Base-by-base conservation (phyloP, 2,797 vertebrate species). In the Bufotes viridis region DNA sequence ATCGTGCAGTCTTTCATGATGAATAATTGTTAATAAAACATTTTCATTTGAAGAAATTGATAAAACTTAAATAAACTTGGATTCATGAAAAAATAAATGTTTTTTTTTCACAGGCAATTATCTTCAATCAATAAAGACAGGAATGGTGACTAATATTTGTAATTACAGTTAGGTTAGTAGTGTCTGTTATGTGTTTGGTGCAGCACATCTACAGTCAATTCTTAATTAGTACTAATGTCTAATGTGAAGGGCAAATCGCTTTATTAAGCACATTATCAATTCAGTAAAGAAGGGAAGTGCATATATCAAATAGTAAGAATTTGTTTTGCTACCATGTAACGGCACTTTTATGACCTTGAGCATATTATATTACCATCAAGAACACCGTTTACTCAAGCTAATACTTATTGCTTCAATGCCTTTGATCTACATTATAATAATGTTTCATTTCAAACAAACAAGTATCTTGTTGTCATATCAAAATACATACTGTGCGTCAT, bases 341-440 rank as follows among this genome's bases (percentile, higher is more conserved):
- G 1, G 20, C 53, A 10, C 42, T 75, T 55, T 70, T 70, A 55
- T 82, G 81, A 70, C 81, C 81, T 82, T 82, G 42, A 70, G 49
- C 63, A 75, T 72, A 74, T 57, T 13, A 55, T 42, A 58, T 82
- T 34, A 18, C 51, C 15, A 67, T 81, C 74, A 65, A 51, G 29
- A 67, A 24, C 22, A 81, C 53, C 57, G 29, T 70, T 87, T 87
- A 81, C 85, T 29, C 22, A 80, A 70, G 60, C 57, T 86, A 22
- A 80, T 87, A 49, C 55, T 60, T 72, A 80, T 87, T 81, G 67
- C 85, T 57, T 58, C 51, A 57, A n/a, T 87, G n/a, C 69, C 24
- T 51, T 34, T 82, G 12, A 87, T 81, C 69, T 63, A 70, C 34
- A 81, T 81, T 82, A 81, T 74, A 82, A 75, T 81, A 67, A 72